Conservation (phyloP, 2,113 vertebrate genomes). For the Campylorhamphus procurvoides region DNA sequence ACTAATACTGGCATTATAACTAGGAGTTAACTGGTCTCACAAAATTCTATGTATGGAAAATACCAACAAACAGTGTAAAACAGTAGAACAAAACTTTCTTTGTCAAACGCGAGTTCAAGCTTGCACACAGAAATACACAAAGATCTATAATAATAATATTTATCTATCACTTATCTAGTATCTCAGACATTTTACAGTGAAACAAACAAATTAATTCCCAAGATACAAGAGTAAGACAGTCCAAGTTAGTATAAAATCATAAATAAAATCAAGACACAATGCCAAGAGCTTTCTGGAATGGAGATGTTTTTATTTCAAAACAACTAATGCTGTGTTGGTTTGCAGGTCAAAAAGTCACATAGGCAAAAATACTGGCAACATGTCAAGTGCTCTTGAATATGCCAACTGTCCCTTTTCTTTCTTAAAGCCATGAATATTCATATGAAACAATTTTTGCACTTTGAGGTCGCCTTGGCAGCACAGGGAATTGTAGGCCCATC, state of each 20-base stretch:
- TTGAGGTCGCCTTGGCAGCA: neutral
- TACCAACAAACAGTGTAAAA: neutral
- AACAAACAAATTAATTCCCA: constrained; percentile 33
- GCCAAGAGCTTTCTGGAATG: constrained; percentile 42
- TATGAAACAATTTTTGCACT: neutral
- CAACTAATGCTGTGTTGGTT: neutral
- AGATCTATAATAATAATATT: constrained; percentile 64
- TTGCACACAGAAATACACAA: constrained; percentile 67
- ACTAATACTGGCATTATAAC: neutral
- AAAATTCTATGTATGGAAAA: constrained; percentile 42
- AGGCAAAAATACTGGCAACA: constrained; percentile 22
- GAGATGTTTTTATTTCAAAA: constrained; percentile 26
- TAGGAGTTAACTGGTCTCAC: neutral
- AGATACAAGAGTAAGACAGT: neutral
- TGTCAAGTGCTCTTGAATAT: neutral
- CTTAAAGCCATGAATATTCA: neutral
- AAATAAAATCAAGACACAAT: constrained; percentile 33
- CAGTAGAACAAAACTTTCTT: constrained; percentile 58
- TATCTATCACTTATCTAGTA: constrained; percentile 46
- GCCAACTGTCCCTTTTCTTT: neutral
- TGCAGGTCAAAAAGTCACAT: constrained; percentile 1
- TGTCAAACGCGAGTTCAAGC: constrained; percentile 62
- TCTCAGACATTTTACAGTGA: constrained; percentile 29
- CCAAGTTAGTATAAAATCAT: constrained; percentile 31
- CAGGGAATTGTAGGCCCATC: neutral